A percentile compares a stretch with the other conserved stretches of the same genome.
These are phyloP conservation scores for Cercopithecus hamlyni DNA, from an alignment of 2,797 vertebrate genomes.

Conservation along the genomic window DNA sequence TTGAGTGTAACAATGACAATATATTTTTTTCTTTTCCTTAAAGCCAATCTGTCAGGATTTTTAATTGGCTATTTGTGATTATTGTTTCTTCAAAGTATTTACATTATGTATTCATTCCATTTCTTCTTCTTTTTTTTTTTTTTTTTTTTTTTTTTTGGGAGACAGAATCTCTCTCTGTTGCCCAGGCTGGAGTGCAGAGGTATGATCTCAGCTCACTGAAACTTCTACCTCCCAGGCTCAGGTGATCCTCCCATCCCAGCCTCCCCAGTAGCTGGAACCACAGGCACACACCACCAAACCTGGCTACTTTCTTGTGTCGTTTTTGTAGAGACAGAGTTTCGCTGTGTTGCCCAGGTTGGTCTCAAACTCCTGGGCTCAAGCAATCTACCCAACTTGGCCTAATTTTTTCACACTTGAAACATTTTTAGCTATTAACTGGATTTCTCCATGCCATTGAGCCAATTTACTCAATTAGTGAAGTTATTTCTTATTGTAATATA, in stretches of 20 bases:
- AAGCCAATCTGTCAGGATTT: neutral
- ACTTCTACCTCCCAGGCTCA: neutral
- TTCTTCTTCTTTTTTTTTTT: fast-evolving
- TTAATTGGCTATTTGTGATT: neutral
- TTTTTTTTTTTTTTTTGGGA: neutral
- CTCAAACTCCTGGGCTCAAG: neutral
- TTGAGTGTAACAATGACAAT: neutral
- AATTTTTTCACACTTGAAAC: neutral
- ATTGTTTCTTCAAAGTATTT: slow-evolving; percentile 16
- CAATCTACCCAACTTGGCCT: neutral
- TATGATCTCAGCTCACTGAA: neutral
- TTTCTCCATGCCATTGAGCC: neutral
- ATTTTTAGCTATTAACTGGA: neutral
- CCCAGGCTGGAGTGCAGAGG: neutral
- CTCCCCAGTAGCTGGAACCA: neutral
- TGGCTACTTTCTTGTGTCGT: neutral
- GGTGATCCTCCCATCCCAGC: neutral
- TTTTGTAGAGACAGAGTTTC: too few relatives aligned
- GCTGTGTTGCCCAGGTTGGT: neutral
- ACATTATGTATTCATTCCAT: neutral
- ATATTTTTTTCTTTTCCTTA: slow-evolving; percentile 33
- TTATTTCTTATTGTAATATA: neutral
- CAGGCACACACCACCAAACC: neutral
- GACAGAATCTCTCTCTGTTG: neutral
- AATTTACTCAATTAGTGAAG: slow-evolving; percentile 29